A percentile compares a stretch with the other conserved stretches of the same genome.
These are phyloP conservation scores for Bos taurus DNA, from an alignment of 2,113 vertebrate species.

Conservation along the genomic window DNA sequence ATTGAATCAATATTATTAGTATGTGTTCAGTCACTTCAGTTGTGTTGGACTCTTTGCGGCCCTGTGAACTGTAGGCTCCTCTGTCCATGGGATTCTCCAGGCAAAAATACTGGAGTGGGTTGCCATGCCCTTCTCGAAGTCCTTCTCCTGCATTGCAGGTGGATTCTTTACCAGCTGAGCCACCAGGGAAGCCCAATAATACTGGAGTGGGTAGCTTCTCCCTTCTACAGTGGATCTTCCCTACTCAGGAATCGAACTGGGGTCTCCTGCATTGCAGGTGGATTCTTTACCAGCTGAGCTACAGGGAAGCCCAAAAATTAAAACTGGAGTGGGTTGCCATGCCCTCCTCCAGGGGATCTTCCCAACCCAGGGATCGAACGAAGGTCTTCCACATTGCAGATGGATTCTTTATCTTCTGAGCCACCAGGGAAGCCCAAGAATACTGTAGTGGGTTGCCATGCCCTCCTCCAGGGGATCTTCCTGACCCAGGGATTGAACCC, in stretches of 20 bases:
- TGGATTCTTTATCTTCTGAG: not conserved
- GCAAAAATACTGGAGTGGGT: not conserved
- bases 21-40: not conserved
- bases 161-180: not conserved
- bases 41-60: not conserved
- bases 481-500: not conserved
- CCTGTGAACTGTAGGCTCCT: not conserved
- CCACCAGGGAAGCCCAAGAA: not conserved
- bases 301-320: not conserved
- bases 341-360: not conserved
- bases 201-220: not conserved
- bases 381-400: not conserved
- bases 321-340: not conserved
- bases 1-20: not conserved
- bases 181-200: not conserved
- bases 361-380: not conserved
- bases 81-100: not conserved
- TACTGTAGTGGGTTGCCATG: not conserved
- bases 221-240: not conserved
- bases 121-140: not conserved
- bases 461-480: not conserved
- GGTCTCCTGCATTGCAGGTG: not conserved
- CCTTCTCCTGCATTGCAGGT: not conserved
- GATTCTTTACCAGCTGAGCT: not conserved
- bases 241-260: not conserved